Conservation (phyloP, 2,113 vertebrate genomes). For the Tautogolabrus adspersus region DNA sequence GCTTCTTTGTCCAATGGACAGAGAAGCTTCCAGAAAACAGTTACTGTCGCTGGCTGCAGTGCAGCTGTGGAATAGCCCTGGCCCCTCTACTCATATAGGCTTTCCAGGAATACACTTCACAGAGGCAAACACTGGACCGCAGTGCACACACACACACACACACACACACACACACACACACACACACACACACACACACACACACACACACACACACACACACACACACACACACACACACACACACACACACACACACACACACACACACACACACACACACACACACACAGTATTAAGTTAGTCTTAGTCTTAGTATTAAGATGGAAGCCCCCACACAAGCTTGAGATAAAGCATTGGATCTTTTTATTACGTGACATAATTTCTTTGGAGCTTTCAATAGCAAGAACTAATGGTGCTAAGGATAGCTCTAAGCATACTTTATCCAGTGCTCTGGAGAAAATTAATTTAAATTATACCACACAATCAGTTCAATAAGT, state of each 20-base stretch:
- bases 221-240: neutral
- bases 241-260: neutral
- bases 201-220: neutral
- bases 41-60: constrained; percentile 21
- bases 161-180: neutral
- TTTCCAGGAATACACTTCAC: constrained; percentile 75
- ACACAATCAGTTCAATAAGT: too few relatives aligned
- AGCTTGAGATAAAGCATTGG: too few relatives aligned
- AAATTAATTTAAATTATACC: too few relatives aligned
- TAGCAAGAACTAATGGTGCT: too few relatives aligned
- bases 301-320: too few relatives aligned
- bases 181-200: too few relatives aligned
- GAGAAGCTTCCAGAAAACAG: constrained; percentile 50
- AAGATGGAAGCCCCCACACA: too few relatives aligned
- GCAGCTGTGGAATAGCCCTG: constrained; percentile 32
- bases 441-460: too few relatives aligned
- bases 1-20: constrained; percentile 16
- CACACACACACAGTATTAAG: too few relatives aligned
- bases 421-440: too few relatives aligned
- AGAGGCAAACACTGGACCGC: constrained; percentile 43
- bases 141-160: constrained; percentile 29
- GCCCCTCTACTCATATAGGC: constrained; percentile 42
- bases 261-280: neutral
- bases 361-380: too few relatives aligned
- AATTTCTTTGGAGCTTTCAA: too few relatives aligned